phyloP scores from a whole-genome alignment of 2,797 vertebrate genomes.

The Alosa sapidissima region DNA sequence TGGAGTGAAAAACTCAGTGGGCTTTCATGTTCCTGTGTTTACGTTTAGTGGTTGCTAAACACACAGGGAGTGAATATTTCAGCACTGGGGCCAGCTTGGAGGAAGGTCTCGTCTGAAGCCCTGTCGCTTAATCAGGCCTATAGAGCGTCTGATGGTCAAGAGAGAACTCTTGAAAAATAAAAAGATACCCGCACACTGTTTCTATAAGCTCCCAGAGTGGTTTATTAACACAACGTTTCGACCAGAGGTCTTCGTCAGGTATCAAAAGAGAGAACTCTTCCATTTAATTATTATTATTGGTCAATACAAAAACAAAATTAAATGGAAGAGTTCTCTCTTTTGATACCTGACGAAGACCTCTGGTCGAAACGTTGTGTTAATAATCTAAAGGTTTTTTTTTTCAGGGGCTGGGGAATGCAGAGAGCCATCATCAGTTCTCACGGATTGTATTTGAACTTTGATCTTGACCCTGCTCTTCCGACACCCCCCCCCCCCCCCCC shows the following conservation, averaged over 20 bases:
- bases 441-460: not conserved
- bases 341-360: too few relatives aligned
- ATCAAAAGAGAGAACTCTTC: too few relatives aligned
- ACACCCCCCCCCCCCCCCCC: not conserved
- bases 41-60: constrained; percentile 33
- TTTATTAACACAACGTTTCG: too few relatives aligned
- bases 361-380: too few relatives aligned
- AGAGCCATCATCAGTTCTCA: not conserved
- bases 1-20: constrained; percentile 30
- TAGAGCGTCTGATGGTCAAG: not conserved
- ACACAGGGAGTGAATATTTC: constrained; percentile 41
- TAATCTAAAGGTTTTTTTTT: not conserved
- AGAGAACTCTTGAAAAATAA: not conserved
- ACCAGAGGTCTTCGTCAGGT: too few relatives aligned
- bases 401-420: not conserved
- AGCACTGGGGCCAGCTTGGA: not conserved
- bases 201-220: too few relatives aligned
- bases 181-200: too few relatives aligned
- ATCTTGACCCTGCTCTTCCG: not conserved
- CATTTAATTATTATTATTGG: too few relatives aligned
- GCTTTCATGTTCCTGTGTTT: constrained; percentile 30
- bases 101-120: not conserved
- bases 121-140: constrained; percentile 5
- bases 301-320: too few relatives aligned
- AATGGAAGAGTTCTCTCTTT: too few relatives aligned